A percentile compares a stretch with the other conserved stretches of the same genome.
Conservation (phyloP, 1,140 invertebrate species). For the Trichonephila clavata region DNA sequence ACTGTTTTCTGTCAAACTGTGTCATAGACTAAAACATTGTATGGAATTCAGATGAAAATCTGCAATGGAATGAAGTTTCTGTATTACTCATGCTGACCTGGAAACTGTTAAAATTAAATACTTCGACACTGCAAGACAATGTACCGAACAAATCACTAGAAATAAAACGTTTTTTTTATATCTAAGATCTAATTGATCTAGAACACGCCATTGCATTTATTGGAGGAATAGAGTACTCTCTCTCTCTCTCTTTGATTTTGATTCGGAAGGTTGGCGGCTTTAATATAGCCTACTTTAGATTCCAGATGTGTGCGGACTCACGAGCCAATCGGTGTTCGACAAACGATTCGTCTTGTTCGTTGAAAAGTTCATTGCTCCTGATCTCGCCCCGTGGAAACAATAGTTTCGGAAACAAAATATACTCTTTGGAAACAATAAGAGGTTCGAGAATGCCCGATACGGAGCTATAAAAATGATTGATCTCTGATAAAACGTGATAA, state of each 20-base stretch:
- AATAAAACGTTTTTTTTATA: background rate
- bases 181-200: background rate
- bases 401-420: constrained; percentile 61
- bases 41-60: background rate
- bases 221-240: background rate
- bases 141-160: background rate
- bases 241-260: constrained; percentile 25
- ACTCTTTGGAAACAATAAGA: constrained; percentile 49
- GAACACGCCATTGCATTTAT: constrained; percentile 24
- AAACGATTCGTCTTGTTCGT: constrained; percentile 69
- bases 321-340: constrained; percentile 62
- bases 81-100: background rate
- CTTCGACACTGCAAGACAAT: background rate
- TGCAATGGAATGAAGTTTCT: background rate
- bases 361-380: constrained; percentile 68
- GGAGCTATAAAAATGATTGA: constrained; percentile 5
- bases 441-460: background rate
- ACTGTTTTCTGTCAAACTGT: background rate
- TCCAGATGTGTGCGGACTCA: constrained; percentile 38
- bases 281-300: constrained; percentile 62
- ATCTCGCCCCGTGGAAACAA: constrained; percentile 67
- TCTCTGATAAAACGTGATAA: background rate
- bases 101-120: constrained; percentile 2
- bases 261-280: constrained; percentile 38
- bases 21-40: background rate